Evolutionary conservation across 2,797 vertebrate species (phyloP), one percentile per base, ranked within the genome.

Genomic region (Crypturellus tataupa): DNA sequence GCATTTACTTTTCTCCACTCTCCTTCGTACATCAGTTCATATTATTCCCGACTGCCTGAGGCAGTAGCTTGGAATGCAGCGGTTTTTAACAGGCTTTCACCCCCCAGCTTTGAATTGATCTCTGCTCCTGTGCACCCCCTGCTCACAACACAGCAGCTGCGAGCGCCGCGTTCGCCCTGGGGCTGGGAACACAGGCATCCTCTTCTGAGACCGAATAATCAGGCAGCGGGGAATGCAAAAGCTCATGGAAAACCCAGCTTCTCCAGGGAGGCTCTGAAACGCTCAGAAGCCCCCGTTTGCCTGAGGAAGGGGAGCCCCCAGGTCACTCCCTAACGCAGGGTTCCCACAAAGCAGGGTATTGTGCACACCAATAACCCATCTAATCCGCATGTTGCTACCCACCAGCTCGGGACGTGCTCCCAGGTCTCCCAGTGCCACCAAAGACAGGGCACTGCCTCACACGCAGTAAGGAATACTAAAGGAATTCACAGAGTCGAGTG

Each of bases 201-300:
- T 93, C 75, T 82, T 92, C 82, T 79, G 65, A 94, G 85, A 56
- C 42, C 68, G 51, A 83, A 92, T 87, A 94, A 92, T 95, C 84
- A 73, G 68, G 53, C 80, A 64, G 55, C 29, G 44, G 70, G 72
- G 85, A 72, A 94, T 80, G 42, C 2, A 3, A 90, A 93, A 90
- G 67, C 13, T 65, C 70, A n/a, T 39, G 62, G 23, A 51, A 94
- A 93, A 82, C 3, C 20, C 82, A 88, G 44, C 58, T 95, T 92
- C 92, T 89, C 73, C 78, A 94, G 44, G 47, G 76, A 94, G 39
- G 73, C 65, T 94, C 91, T 94, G 79, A 95, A 85, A 84, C 93
- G 59, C 85, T 94, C 64, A 88, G 55, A 70, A 92, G 65, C 67
- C n/a, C 19, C 25, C 55, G 47, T 81, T 78, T 89, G 86, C 79